A percentile compares a stretch with the other conserved stretches of the same genome.
Evolutionary conservation across 2,888 invertebrate species (phyloP).

Genomic region (Pristionchus fissidentatus): DNA sequence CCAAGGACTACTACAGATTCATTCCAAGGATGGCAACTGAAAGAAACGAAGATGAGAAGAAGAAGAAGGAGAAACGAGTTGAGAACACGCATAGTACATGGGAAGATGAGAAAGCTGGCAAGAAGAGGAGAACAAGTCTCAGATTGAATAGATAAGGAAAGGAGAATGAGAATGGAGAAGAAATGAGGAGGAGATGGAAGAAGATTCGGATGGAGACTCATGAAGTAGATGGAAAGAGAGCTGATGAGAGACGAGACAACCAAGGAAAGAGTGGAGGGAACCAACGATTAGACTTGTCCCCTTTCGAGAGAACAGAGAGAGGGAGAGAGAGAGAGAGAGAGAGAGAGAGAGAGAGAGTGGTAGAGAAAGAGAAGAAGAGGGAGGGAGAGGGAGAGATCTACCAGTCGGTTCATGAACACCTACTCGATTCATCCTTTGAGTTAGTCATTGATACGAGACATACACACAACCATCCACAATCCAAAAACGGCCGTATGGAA

Average conservation of each 20-base stretch:
- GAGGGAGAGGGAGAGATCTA: not conserved
- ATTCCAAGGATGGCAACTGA: constrained; percentile 15
- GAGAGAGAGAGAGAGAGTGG: constrained; percentile 28
- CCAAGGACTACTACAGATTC: not conserved
- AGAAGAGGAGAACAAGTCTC: constrained; percentile 7
- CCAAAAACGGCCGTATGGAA: not conserved
- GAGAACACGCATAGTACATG: constrained; percentile 12
- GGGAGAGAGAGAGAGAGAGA: constrained; percentile 14
- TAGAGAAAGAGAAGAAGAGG: constrained; percentile 13
- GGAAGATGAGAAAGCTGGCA: not conserved
- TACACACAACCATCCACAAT: not conserved
- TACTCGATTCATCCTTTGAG: not conserved
- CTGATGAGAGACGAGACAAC: constrained; percentile 13
- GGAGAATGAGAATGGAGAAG: not conserved
- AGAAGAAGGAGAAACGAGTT: not conserved
- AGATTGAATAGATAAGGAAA: not conserved
- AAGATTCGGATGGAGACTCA: not conserved
- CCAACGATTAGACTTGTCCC: constrained; percentile 28
- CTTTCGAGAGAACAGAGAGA: not conserved
- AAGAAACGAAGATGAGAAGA: not conserved
- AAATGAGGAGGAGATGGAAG: not conserved
- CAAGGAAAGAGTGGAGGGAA: constrained; percentile 7
- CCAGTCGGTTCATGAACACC: not conserved
- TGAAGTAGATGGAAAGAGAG: constrained; percentile 20
- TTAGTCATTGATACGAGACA: constrained; percentile 19